Evolutionary conservation across 2,797 vertebrate genomes (phyloP).

Genomic region (Huso huso): DNA sequence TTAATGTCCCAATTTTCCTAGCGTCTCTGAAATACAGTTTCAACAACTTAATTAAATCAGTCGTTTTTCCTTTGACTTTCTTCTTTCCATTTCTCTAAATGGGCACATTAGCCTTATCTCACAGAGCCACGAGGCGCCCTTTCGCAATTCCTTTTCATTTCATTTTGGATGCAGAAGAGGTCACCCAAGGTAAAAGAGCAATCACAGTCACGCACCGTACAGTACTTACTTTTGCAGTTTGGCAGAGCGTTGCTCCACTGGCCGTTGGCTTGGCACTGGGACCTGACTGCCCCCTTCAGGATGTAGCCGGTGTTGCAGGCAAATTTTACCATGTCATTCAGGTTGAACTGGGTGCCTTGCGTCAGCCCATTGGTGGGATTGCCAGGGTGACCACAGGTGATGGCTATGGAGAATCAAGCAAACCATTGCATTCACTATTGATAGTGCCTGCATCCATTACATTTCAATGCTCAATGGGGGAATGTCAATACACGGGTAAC

Average conservation of each 20-base stretch:
- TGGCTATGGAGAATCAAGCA: slow-evolving; percentile 57
- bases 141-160: slow-evolving; percentile 4
- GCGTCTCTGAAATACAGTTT: too few relatives aligned
- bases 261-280: slow-evolving; percentile 81
- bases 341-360: slow-evolving; percentile 88
- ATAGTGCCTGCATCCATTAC: too few relatives aligned
- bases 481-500: not conserved
- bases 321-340: slow-evolving; percentile 85
- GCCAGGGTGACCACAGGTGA: slow-evolving; percentile 93
- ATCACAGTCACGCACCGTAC: not conserved
- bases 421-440: too few relatives aligned
- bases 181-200: slow-evolving; percentile 4
- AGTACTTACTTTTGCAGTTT: slow-evolving; percentile 78
- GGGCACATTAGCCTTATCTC: slow-evolving; percentile 10
- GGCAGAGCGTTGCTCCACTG: slow-evolving; percentile 89
- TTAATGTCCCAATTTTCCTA: too few relatives aligned
- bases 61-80: slow-evolving; percentile 9
- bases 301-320: slow-evolving; percentile 80
- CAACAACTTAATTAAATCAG: slow-evolving; percentile 12
- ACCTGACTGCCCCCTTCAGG: slow-evolving; percentile 72
- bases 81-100: slow-evolving; percentile 5
- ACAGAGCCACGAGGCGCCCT: not conserved
- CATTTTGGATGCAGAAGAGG: slow-evolving; percentile 4
- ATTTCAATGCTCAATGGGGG: not conserved
- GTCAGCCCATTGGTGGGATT: slow-evolving; percentile 84